Evolutionary conservation across 2,113 vertebrate species (phyloP), one percentile per base, ranked within the genome.

Genomic region (Zosterops hypoxanthus): DNA sequence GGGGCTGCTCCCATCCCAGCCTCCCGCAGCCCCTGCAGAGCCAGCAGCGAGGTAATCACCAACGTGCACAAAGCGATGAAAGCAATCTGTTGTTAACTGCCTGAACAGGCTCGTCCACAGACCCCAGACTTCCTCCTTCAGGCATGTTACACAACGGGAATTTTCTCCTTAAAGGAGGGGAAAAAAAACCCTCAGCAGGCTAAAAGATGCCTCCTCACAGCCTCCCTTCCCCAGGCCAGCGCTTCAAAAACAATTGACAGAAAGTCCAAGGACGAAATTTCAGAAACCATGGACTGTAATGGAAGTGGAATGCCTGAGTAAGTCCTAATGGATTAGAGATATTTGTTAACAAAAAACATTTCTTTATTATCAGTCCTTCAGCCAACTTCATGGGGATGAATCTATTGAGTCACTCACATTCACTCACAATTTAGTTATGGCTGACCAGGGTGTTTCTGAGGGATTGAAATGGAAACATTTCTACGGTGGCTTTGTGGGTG

Each of bases 21-120:
- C 95, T 69, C 82, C 60, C 72, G 80, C 95, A 95, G 82, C 90
- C 95, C 86, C 66, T 49, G 63, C 89, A 89, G 92, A 76, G 82
- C 87, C 84, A 22, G 84, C 55, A 7, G 81, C 49, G 18, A 16
- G 50, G 50, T 6, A 11, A 53, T 53, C 52, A 11, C 63, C 56
- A 90, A 66, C 94, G 93, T 71, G 83, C 53, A 15, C 18, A 12
- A 12, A 88, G 81, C 88, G 82, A 81, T 81, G 87, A 93, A 96
- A 95, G 83, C 55, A 82, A 86, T 63, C 56, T 96, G 61, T 81
- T 94, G 71, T 95, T 94, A 94, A 86, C 93, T 56, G 87, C 18
- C 79, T 79, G 70, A 78, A 47, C 57, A 0, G 3, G 56, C 80
- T 39, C 28, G 44, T 50, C 53, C 70, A 0, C 2, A 90, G 89